phyloP scores from a whole-genome alignment of 1,140 invertebrate species.

The Brachionus paranguensis region DNA sequence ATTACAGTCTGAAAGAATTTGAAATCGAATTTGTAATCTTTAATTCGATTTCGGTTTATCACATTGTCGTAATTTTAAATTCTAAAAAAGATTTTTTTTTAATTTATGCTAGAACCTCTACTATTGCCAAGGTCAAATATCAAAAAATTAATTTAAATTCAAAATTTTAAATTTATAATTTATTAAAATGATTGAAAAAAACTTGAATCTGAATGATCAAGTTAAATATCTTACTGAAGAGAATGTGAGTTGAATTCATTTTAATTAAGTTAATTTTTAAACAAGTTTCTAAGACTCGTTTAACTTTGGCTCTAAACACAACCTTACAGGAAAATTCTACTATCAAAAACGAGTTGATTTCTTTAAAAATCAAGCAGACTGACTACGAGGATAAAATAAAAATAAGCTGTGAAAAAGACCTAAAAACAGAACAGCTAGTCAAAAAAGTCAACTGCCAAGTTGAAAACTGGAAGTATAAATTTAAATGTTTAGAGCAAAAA shows the following conservation, averaged over 20 bases:
- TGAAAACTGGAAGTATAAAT: constrained; percentile 8
- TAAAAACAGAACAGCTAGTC: not conserved
- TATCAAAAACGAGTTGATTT: not conserved
- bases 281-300: not conserved
- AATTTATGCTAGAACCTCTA: not conserved
- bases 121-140: not conserved
- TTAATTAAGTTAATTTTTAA: not conserved
- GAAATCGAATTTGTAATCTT: too few species aligned
- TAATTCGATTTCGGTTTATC: too few species aligned
- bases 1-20: too few species aligned
- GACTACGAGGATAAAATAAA: not conserved
- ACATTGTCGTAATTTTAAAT: too few species aligned
- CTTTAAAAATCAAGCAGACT: not conserved
- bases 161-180: not conserved
- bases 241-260: not conserved
- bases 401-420: not conserved
- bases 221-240: not conserved
- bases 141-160: not conserved
- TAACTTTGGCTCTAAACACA: not conserved
- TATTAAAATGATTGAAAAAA: not conserved
- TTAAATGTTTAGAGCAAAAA: not conserved
- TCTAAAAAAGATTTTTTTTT: too few species aligned
- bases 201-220: not conserved
- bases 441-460: not conserved
- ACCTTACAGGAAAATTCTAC: not conserved